Base-by-base conservation (phyloP, 2,797 vertebrate genomes). In the Intellagama lesueurii region DNA sequence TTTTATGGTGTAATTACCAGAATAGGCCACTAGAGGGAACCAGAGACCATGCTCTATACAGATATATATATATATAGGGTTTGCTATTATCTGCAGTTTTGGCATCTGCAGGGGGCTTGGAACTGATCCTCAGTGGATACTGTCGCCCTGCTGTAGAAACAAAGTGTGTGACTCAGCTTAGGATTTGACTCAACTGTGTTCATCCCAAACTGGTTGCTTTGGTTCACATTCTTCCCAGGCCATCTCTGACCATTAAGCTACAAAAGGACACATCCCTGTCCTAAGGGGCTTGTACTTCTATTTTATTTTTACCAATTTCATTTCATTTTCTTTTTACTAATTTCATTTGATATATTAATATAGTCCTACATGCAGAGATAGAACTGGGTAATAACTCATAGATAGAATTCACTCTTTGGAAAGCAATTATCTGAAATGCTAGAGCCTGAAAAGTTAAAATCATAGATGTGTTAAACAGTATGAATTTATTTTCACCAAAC, bases 381-480 rank as follows among this genome's bases (percentile, higher is more conserved):
- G 32, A 40, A 76, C 80, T 88, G 81, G n/a, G 64, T 85, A 83
- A 14, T n/a, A 69, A 28, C 87, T 83, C 60, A 64, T 90, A 73
- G 87, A 92, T 93, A 91, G 94, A 89, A 94, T 93, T 35, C 64
- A 93, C 88, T 24, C 69, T 88, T 84, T 69, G 93, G 83, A 84
- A 95, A 77, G 90, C 35, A 94, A 89, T 92, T 72, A 94, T 92
- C 28, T 88, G 17, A 85, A 81, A 89, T 91, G 90, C 81, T 95
- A 93, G 91, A 81, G 85, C 79, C 76, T 88, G 73, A 92, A 64
- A 93, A 95, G 92, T 30, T 93, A 93, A 95, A 83, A 81, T 87
- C 93, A 91, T 93, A 95, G 56, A 92, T 40, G 56, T 88, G 80
- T 40, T 19, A 90, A 91, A 92, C 94, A 93, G n/a, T 44, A 89